Percentiles rank a stretch among this genome's conserved stretches.
Conservation (phyloP, 2,888 invertebrate species). For the Julus scandinavius region DNA sequence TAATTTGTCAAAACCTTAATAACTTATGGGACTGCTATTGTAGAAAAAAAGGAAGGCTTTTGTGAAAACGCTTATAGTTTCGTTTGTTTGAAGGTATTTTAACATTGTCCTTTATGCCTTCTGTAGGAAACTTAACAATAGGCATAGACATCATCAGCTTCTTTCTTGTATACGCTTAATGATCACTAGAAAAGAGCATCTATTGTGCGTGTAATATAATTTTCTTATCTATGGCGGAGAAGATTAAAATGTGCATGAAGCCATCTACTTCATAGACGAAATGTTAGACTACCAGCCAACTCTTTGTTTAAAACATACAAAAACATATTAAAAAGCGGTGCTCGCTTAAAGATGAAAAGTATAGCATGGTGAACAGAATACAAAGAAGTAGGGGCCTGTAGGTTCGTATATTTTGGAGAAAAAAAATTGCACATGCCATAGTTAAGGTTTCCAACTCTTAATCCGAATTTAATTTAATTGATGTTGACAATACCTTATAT, state of each 20-base stretch:
- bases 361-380: neutral
- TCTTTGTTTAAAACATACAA: neutral
- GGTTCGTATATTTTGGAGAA: neutral
- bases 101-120: neutral
- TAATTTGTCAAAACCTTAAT: neutral
- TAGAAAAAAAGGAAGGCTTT: neutral
- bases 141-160: neutral
- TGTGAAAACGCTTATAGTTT: neutral
- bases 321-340: neutral
- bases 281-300: neutral
- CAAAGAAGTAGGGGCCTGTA: neutral
- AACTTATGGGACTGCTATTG: neutral
- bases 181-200: constrained; percentile 3
- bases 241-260: constrained; percentile 6
- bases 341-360: neutral
- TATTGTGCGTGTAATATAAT: neutral
- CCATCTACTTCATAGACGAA: constrained; percentile 18
- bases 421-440: neutral
- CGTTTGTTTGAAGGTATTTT: neutral
- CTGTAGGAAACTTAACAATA: neutral
- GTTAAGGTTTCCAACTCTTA: neutral
- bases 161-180: neutral
- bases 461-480: neutral
- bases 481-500: neutral
- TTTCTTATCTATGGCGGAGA: constrained; percentile 10